Percentiles rank a stretch among this genome's conserved stretches.
These are phyloP conservation scores for Pseudeuparius sepicola DNA, from an alignment of 2,888 invertebrate species.

Conservation along the genomic window DNA sequence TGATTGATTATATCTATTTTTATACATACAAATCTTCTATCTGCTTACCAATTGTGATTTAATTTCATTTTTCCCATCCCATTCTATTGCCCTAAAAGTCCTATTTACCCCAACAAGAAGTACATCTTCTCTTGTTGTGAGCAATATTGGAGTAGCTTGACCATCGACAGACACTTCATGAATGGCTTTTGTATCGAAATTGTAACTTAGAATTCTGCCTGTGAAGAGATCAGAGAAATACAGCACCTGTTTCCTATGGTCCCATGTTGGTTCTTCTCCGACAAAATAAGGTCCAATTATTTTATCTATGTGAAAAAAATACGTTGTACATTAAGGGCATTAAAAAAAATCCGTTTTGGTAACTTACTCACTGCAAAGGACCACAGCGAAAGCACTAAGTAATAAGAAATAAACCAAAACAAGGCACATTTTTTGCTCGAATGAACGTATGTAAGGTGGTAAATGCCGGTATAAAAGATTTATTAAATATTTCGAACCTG, in stretches of 20 bases:
- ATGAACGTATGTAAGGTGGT: too few species aligned
- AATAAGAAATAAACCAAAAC: too few species aligned
- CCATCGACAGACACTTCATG: slow-evolving; percentile 21
- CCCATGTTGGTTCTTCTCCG: slow-evolving; percentile 25
- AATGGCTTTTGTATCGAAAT: slow-evolving; percentile 21
- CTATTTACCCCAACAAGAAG: slow-evolving; percentile 22
- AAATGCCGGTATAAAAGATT: too few species aligned
- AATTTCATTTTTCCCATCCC: slow-evolving; percentile 38
- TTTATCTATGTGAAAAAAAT: too few species aligned
- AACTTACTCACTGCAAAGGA: too few species aligned
- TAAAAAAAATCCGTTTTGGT: too few species aligned
- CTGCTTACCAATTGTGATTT: slow-evolving; percentile 17
- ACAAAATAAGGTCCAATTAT: slow-evolving; percentile 23
- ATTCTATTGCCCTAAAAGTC: slow-evolving; percentile 38
- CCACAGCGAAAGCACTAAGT: too few species aligned
- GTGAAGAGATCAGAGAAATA: slow-evolving; percentile 24
- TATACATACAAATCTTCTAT: too few species aligned
- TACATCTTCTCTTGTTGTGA: slow-evolving; percentile 21
- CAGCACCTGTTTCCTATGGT: slow-evolving; percentile 21
- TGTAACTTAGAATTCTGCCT: slow-evolving; percentile 22
- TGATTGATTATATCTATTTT: too few species aligned
- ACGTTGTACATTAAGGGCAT: too few species aligned
- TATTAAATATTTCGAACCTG: too few species aligned
- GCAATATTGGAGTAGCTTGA: slow-evolving; percentile 22
- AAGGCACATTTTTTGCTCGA: too few species aligned